phyloP scores from a whole-genome alignment of 2,888 invertebrate species.

The Malthinus flaveolus region DNA sequence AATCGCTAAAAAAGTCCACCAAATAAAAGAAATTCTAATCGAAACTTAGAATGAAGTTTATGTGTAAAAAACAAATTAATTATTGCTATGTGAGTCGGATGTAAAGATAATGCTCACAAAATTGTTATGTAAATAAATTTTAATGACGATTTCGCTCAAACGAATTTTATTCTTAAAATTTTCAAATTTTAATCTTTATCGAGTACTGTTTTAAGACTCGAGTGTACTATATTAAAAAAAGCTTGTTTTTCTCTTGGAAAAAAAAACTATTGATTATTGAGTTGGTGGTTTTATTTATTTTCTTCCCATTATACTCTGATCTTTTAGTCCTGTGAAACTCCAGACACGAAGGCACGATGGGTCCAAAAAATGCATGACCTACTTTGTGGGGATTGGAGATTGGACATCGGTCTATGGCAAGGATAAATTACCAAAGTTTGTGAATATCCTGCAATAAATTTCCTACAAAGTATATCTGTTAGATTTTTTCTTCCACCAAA shows the following conservation, averaged over 20 bases:
- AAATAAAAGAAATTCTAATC: neutral
- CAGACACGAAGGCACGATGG: too few species aligned
- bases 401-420: too few species aligned
- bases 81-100: constrained; percentile 18
- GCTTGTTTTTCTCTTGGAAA: constrained; percentile 47
- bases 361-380: too few species aligned
- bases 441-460: too few species aligned
- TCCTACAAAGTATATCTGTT: too few species aligned
- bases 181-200: constrained; percentile 38
- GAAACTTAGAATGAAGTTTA: constrained; percentile 23
- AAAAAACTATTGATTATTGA: constrained; percentile 41
- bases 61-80: constrained; percentile 21
- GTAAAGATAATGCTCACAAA: constrained; percentile 17
- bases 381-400: too few species aligned
- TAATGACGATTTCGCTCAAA: constrained; percentile 34
- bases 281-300: constrained; percentile 14
- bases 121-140: constrained; percentile 33
- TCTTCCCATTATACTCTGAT: neutral
- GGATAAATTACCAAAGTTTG: too few species aligned
- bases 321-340: too few species aligned
- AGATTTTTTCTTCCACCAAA: too few species aligned
- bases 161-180: constrained; percentile 32
- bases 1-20: neutral
- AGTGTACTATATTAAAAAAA: constrained; percentile 44
- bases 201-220: constrained; percentile 40